Percentiles rank a stretch among this genome's conserved stretches.
phyloP scores from a whole-genome alignment of 2,797 vertebrate genomes.

The Threskiornis aethiopicus region DNA sequence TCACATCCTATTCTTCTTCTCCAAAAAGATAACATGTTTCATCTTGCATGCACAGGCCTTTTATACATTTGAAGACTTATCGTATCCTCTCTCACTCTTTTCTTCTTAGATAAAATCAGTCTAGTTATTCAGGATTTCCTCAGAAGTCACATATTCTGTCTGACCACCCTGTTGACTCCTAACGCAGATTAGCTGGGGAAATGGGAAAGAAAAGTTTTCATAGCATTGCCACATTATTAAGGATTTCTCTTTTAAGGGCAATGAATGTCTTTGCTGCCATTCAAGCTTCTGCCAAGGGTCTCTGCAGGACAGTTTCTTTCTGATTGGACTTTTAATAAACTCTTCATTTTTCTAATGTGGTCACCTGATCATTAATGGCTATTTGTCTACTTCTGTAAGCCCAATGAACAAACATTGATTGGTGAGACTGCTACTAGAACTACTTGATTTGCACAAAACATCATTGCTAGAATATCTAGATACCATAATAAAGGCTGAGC shows the following conservation, averaged over 20 bases:
- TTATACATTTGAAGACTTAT: neutral
- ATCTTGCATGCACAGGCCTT: neutral
- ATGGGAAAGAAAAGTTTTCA: neutral
- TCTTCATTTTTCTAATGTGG: neutral
- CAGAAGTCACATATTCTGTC: neutral
- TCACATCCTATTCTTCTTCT: neutral
- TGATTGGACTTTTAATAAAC: neutral
- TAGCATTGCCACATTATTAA: neutral
- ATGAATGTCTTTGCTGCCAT: neutral
- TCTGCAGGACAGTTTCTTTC: neutral
- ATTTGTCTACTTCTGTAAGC: neutral
- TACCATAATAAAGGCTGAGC: neutral
- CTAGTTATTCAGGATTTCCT: neutral
- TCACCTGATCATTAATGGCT: neutral
- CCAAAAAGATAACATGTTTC: neutral
- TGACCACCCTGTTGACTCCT: neutral
- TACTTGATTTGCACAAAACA: neutral
- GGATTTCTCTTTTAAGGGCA: neutral
- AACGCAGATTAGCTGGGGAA: neutral
- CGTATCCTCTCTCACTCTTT: neutral
- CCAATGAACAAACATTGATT: neutral
- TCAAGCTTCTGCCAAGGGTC: neutral
- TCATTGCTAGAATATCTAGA: neutral
- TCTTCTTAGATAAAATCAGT: neutral
- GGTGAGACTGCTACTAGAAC: neutral